Percentiles rank a stretch among this genome's conserved stretches.
phyloP scores from a whole-genome alignment of 30 jellyfish, hydroid and myxozoan genomes.

The Turritopsis rubra region DNA sequence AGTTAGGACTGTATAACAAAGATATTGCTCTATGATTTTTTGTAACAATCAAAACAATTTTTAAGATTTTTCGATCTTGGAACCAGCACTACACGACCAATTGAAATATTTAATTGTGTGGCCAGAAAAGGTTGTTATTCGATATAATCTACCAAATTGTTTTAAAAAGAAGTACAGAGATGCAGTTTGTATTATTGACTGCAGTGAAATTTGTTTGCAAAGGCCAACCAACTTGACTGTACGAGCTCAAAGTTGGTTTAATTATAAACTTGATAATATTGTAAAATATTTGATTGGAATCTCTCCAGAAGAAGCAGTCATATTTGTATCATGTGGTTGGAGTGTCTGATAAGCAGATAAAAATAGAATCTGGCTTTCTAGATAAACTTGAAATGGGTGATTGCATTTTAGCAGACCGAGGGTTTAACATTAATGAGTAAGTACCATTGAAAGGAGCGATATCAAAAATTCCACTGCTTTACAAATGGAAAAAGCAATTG shows the following conservation, averaged over 20 bases:
- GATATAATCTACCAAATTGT: slow-evolving; percentile 25
- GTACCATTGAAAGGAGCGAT: too few relatives aligned
- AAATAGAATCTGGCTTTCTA: too few relatives aligned
- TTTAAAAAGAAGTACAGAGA: slow-evolving; percentile 29
- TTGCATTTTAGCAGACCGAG: too few relatives aligned
- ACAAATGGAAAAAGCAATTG: too few relatives aligned
- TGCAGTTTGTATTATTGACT: slow-evolving; percentile 23
- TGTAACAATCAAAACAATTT: too few relatives aligned
- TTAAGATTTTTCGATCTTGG: too few relatives aligned
- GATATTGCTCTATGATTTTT: too few relatives aligned
- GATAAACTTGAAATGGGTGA: too few relatives aligned
- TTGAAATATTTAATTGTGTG: slow-evolving; percentile 21
- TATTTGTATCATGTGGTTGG: not conserved
- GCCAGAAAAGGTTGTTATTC: slow-evolving; percentile 35
- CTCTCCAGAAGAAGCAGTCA: not conserved
- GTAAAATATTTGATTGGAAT: slow-evolving; percentile 1
- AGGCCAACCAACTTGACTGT: not conserved
- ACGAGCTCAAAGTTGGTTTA: not conserved
- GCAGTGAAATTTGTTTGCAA: not conserved
- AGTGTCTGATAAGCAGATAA: not conserved
- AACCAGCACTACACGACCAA: too few relatives aligned
- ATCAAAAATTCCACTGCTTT: too few relatives aligned
- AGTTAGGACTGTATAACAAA: too few relatives aligned
- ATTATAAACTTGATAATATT: not conserved
- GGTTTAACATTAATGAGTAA: too few relatives aligned